Conservation (phyloP, 2,113 vertebrate species). For the Coryphaenoides rupestris region DNA sequence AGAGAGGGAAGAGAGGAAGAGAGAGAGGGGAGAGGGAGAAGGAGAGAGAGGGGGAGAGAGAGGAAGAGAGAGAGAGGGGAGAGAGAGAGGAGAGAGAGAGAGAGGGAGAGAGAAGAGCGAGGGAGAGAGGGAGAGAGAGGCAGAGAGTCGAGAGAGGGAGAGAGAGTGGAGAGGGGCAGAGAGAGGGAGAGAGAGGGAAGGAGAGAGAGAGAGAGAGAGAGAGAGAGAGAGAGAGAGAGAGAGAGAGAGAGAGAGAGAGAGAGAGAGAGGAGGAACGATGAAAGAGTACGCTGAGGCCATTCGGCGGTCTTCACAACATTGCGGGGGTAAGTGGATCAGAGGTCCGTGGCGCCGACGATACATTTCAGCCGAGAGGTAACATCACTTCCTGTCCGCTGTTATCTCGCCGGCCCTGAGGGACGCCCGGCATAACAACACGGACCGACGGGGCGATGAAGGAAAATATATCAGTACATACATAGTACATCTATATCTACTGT, state of each 20-base stretch:
- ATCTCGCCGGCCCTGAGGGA: not conserved
- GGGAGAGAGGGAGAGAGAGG: not conserved
- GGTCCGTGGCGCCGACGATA: constrained; percentile 17
- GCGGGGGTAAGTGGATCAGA: constrained; percentile 32
- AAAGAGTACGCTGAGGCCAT: constrained; percentile 10
- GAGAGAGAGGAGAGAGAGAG: too few species aligned
- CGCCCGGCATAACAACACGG: not conserved
- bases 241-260: too few species aligned
- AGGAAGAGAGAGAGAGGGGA: too few species aligned
- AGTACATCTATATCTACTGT: too few species aligned
- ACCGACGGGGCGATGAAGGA: not conserved
- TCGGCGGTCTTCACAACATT: constrained; percentile 18
- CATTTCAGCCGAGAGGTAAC: constrained; percentile 35
- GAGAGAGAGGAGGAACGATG: not conserved
- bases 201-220: not conserved
- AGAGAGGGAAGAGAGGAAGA: too few species aligned
- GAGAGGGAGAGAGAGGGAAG: too few species aligned
- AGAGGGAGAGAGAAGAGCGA: too few species aligned
- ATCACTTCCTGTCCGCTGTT: not conserved
- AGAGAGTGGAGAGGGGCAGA: not conserved
- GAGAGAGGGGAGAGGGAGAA: too few species aligned
- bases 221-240: too few species aligned
- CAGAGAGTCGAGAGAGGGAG: not conserved
- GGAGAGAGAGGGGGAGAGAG: too few species aligned
- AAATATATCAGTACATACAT: not conserved